Conservation (phyloP, 2,888 invertebrate genomes). For the Catocala fraxini region DNA sequence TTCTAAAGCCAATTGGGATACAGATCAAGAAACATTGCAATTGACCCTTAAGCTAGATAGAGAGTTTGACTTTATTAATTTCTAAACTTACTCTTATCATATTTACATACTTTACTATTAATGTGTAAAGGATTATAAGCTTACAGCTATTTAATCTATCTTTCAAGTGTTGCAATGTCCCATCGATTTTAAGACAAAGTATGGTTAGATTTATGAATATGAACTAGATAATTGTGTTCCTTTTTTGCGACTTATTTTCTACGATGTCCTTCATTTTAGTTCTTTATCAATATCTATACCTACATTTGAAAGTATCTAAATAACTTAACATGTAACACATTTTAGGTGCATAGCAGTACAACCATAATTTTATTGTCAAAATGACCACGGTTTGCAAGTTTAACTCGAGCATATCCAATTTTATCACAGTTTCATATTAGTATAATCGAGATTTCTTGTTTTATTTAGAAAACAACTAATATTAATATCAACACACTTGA, state of each 20-base stretch:
- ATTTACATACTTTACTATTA: too few relatives aligned
- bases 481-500: slow-evolving; percentile 8
- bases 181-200: too few relatives aligned
- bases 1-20: slow-evolving; percentile 94
- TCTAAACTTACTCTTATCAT: slow-evolving; percentile 83
- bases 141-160: too few relatives aligned
- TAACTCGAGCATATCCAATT: not conserved
- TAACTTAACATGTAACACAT: not conserved
- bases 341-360: not conserved
- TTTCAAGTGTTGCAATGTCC: too few relatives aligned
- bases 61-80: slow-evolving; percentile 95
- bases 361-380: not conserved
- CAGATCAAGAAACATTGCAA: slow-evolving; percentile 88
- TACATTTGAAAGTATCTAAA: too few relatives aligned
- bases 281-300: too few relatives aligned
- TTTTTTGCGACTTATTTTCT: too few relatives aligned
- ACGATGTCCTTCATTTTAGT: too few relatives aligned
- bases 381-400: not conserved
- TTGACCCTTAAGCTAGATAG: slow-evolving; percentile 92
- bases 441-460: not conserved
- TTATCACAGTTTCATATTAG: not conserved
- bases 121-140: too few relatives aligned
- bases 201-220: too few relatives aligned
- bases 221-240: too few relatives aligned
- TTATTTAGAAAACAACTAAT: slow-evolving; percentile 1